A percentile compares a stretch with the other conserved stretches of the same genome.
Evolutionary conservation across 2,888 invertebrate species (phyloP).

Genomic region (Tetragonula carbonaria): DNA sequence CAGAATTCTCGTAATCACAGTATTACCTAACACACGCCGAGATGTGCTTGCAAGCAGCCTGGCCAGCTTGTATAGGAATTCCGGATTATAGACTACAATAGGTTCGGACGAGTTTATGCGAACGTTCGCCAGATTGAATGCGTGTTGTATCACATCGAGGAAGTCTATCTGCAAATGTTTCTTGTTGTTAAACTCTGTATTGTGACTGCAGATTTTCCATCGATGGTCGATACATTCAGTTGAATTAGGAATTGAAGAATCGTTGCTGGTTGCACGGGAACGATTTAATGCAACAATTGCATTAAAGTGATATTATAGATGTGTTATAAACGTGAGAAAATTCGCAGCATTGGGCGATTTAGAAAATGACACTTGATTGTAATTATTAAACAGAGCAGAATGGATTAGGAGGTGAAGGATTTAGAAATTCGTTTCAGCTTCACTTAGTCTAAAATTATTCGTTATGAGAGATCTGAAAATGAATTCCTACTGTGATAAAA

Average conservation of each 20-base stretch:
- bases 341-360: background rate
- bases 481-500: background rate
- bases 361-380: background rate
- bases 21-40: conserved; percentile 63
- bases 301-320: background rate
- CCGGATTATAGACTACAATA: conserved; percentile 43
- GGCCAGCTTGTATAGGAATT: conserved; percentile 46
- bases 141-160: conserved; percentile 48
- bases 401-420: background rate
- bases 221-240: background rate
- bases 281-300: background rate
- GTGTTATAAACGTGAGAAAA: background rate
- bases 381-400: background rate
- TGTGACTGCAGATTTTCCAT: background rate
- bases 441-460: background rate
- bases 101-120: conserved; percentile 49
- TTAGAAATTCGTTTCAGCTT: background rate
- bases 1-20: conserved; percentile 6
- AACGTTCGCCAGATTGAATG: conserved; percentile 41
- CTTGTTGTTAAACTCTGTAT: background rate
- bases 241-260: background rate
- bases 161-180: conserved; percentile 61
- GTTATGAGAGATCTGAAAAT: background rate
- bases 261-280: background rate
- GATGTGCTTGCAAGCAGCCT: conserved; percentile 51